A percentile compares a stretch with the other conserved stretches of the same genome.
Conservation (phyloP, 2,888 invertebrate genomes). For the Pherbina coryleti region DNA sequence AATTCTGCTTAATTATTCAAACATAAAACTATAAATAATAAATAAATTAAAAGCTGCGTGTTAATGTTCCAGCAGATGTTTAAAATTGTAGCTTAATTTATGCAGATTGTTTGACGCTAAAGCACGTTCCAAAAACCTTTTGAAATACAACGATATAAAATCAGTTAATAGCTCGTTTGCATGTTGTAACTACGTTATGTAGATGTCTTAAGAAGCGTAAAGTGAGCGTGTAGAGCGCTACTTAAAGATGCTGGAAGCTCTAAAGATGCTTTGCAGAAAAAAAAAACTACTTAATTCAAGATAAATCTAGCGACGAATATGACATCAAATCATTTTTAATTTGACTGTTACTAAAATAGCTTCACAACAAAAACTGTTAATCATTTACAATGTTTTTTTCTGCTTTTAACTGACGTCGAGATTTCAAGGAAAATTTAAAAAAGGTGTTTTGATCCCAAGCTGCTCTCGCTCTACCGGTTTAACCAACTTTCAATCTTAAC, state of each 20-base stretch:
- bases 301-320: no score
- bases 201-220: neutral
- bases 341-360: no score
- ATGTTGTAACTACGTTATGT: neutral
- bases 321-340: no score
- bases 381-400: neutral
- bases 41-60: no score
- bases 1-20: no score
- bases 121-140: neutral
- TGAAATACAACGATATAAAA: neutral
- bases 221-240: no score
- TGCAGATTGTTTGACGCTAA: neutral
- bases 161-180: neutral
- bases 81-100: neutral
- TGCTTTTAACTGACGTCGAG: neutral
- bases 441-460: no score
- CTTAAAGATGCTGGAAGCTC: neutral
- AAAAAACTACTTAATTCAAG: no score
- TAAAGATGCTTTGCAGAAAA: neutral
- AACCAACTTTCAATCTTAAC: no score
- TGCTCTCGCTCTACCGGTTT: no score
- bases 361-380: neutral
- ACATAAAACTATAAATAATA: no score
- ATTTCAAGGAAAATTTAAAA: neutral
- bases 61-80: no score